phyloP scores from a whole-genome alignment of 2,113 vertebrate genomes.

The Pollimyrus isidori region DNA sequence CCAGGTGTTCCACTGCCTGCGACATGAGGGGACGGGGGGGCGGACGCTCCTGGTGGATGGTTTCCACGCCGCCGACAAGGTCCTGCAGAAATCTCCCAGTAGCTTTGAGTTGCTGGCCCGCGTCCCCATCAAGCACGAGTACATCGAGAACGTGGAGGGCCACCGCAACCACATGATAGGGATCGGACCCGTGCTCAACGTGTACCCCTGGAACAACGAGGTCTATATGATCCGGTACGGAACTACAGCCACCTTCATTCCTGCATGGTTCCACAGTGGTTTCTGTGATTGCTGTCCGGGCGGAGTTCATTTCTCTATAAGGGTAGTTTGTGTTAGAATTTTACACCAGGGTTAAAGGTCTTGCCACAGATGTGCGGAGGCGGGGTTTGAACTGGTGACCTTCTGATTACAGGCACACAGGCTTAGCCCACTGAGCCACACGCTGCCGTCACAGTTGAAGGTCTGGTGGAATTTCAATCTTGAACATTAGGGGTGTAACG shows the following conservation, averaged over 20 bases:
- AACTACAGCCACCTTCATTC: background rate
- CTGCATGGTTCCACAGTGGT: background rate
- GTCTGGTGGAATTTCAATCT: background rate
- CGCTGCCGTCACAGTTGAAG: no score
- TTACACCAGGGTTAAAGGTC: background rate
- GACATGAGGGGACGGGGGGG: conserved; percentile 83
- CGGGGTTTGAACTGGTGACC: no score
- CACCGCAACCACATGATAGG: conserved; percentile 80
- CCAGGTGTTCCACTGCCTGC: conserved; percentile 88
- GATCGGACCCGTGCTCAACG: conserved; percentile 73
- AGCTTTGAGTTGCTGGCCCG: conserved; percentile 73
- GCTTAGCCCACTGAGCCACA: no score
- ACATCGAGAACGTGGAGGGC: conserved; percentile 66
- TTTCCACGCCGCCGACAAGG: conserved; percentile 73
- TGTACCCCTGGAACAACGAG: conserved; percentile 91
- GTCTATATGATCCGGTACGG: conserved; percentile 79
- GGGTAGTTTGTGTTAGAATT: background rate
- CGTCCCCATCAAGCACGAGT: conserved; percentile 81
- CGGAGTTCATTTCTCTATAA: background rate
- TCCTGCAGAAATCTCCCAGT: conserved; percentile 61
- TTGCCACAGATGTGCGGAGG: no score
- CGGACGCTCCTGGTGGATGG: conserved; percentile 83
- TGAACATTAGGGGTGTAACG: no score
- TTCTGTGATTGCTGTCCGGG: background rate
- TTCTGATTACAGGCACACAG: no score